A percentile compares a stretch with the other conserved stretches of the same genome.
These are phyloP conservation scores for Protophormia terraenovae DNA, from an alignment of 2,888 invertebrate genomes.

Conservation along the genomic window DNA sequence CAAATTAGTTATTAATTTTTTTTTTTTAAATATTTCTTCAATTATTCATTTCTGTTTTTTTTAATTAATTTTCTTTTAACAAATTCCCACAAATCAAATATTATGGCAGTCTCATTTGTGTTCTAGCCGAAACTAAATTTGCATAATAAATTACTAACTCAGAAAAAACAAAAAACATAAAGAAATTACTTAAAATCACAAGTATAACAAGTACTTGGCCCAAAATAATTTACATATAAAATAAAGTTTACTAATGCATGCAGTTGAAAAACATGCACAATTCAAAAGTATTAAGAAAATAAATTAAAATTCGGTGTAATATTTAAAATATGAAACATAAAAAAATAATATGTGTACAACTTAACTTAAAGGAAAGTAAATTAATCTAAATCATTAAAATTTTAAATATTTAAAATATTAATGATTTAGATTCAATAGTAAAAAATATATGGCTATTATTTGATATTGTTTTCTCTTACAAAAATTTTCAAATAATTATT, in stretches of 20 bases:
- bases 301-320: background rate
- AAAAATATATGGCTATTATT: no score
- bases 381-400: background rate
- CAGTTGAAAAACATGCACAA: conserved; percentile 54
- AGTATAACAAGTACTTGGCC: background rate
- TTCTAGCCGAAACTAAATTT: conserved; percentile 8
- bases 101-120: conserved; percentile 13
- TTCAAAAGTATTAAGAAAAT: background rate
- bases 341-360: background rate
- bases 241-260: conserved; percentile 64
- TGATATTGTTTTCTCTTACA: no score
- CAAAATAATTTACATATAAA: conserved; percentile 34
- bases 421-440: no score
- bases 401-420: no score
- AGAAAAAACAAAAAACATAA: no score
- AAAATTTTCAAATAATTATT: no score
- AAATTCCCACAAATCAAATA: conserved; percentile 3
- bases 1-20: no score
- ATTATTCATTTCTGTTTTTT: no score
- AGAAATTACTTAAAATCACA: background rate
- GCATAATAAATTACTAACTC: conserved; percentile 32
- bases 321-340: conserved; percentile 4
- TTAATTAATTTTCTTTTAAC: no score
- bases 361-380: background rate
- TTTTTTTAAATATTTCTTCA: no score